These are phyloP conservation scores for Cinara cedri DNA, from an alignment of 2,888 invertebrate species.

Conservation along the genomic window DNA sequence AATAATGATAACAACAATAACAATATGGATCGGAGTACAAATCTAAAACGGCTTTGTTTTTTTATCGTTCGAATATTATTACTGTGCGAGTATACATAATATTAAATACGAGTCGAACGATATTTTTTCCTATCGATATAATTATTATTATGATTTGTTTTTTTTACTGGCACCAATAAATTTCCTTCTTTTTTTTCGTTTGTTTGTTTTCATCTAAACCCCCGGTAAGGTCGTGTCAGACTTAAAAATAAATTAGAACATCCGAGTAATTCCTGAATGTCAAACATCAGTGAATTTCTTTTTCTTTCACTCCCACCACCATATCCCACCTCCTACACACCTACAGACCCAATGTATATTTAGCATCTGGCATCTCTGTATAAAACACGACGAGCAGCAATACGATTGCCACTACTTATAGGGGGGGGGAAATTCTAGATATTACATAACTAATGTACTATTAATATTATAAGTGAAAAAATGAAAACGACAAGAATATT, in stretches of 20 bases:
- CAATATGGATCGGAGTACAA: neutral
- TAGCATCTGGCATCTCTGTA: neutral
- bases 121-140: slow-evolving; percentile 24
- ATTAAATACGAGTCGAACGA: neutral
- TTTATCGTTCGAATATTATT: too few relatives aligned
- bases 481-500: too few relatives aligned
- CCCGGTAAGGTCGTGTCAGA: slow-evolving; percentile 40
- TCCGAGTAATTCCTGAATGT: slow-evolving; percentile 45
- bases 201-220: slow-evolving; percentile 24
- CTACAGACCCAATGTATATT: neutral
- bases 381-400: neutral
- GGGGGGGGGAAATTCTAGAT: too few relatives aligned
- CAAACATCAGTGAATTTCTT: slow-evolving; percentile 24
- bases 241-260: slow-evolving; percentile 54
- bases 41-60: neutral
- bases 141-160: neutral
- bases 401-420: neutral
- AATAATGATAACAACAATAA: neutral
- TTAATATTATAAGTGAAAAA: too few relatives aligned
- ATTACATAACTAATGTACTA: too few relatives aligned
- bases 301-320: slow-evolving; percentile 5
- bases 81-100: neutral
- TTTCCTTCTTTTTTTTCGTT: too few relatives aligned
- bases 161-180: slow-evolving; percentile 3
- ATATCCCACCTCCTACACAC: neutral